Base-by-base conservation (phyloP, 2,888 invertebrate species). In the Phoronis australis region DNA sequence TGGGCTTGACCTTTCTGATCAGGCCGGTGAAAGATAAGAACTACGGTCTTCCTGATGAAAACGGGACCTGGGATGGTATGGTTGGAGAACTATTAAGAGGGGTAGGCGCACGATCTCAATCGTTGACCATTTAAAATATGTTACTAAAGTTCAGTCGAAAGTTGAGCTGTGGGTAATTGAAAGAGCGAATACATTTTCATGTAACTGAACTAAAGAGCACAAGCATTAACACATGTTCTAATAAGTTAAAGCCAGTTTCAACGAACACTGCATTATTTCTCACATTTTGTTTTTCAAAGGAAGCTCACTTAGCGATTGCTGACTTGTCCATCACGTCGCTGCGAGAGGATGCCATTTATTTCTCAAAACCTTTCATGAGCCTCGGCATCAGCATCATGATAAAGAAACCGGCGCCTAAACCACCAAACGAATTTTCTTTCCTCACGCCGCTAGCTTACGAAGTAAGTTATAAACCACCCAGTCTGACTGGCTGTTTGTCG, bases 321-420 rank as follows among this genome's bases (percentile, higher is more conserved):
- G 88, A 94, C 42, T 83, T 96, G 80, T 93, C 93, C 26, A 90
- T 95, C 68, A 94, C 92, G 38, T 85, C 89, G 18, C 91, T 90
- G 73, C 82, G 95, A 39, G 92, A 94, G 78, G 83, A 87, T 58
- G 90, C 92, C 57, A 90, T 96, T 64, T 95, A 96, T 79, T 95
- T 96, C 78, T 93, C 89, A 69, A 95, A 94, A 78, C 94, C 96
- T 6, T 96, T 94, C 80, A 89, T 96, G 86, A 89, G 91, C n/a
- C 83, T 95, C 53, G 93, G 93, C 52, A 91, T 91, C 71, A 93
- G 92, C 63, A 88, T 94, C 64, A 90, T 90, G 87, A 88, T 90
- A 70, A 88, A 89, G 78, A 91, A 88, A 72, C 88, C 89, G 24
- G 83, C 87, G 61, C 90, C 90, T 78, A 88, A 89, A 77, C 85